Conservation (phyloP, 2,113 vertebrate genomes). For the Calidris pygmaea region DNA sequence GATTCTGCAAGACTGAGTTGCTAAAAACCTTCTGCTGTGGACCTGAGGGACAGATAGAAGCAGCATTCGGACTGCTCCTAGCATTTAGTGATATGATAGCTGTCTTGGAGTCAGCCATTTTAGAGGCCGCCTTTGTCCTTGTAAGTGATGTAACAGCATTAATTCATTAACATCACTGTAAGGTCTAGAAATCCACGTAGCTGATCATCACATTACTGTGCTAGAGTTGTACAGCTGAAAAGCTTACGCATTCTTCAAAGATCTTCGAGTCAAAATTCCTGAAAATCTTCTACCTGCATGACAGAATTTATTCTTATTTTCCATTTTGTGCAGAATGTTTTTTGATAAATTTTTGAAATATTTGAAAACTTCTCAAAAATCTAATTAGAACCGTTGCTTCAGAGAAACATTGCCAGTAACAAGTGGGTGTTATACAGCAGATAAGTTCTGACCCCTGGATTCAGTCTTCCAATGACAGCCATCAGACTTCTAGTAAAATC, state of each 20-base stretch:
- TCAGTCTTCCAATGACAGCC: background rate
- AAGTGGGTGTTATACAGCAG: background rate
- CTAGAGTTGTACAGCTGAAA: background rate
- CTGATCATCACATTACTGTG: background rate
- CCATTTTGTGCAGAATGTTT: background rate
- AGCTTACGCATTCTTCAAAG: background rate
- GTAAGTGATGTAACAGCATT: background rate
- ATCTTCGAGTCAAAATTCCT: background rate
- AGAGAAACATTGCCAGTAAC: background rate
- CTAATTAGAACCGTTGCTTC: background rate
- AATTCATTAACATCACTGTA: background rate
- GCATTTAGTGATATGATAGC: background rate
- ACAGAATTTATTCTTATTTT: background rate
- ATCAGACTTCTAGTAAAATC: background rate
- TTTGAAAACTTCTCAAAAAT: background rate
- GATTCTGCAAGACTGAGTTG: background rate
- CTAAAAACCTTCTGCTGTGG: background rate
- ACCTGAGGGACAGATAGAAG: background rate
- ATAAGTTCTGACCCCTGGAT: background rate
- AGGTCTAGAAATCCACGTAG: background rate
- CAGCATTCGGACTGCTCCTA: background rate
- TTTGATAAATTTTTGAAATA: background rate
- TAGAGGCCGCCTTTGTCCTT: background rate
- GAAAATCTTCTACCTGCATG: background rate
- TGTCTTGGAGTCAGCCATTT: background rate